These are phyloP conservation scores for Liopterus haemorrhoidalis DNA, from an alignment of 2,888 invertebrate species.

Conservation along the genomic window DNA sequence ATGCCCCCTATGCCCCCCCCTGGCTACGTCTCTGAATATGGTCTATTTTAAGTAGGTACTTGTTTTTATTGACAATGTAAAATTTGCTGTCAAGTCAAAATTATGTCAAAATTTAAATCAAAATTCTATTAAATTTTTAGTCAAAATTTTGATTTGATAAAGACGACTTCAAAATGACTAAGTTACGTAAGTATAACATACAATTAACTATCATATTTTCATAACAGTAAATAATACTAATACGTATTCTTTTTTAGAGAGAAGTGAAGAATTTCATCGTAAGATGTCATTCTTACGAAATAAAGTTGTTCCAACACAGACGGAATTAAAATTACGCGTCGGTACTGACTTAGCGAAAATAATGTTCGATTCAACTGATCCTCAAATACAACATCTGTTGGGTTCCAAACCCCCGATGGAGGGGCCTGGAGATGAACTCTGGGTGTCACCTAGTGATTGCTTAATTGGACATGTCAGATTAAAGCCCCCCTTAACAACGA, in stretches of 20 bases:
- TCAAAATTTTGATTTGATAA: no score
- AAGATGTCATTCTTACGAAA: slow-evolving; percentile 33
- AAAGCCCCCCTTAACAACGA: slow-evolving; percentile 42
- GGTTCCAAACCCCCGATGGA: slow-evolving; percentile 39
- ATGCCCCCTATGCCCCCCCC: no score
- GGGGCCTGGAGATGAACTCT: slow-evolving; percentile 42
- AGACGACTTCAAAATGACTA: no score
- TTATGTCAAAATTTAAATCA: no score
- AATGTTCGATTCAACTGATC: slow-evolving; percentile 39
- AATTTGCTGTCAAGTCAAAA: no score
- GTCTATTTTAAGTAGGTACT: no score
- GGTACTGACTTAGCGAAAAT: slow-evolving; percentile 41
- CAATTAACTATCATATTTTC: no score
- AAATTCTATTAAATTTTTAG: no score
- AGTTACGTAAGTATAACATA: no score
- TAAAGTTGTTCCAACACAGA: slow-evolving; percentile 39
- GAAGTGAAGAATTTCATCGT: slow-evolving; percentile 35
- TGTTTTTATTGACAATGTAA: no score
- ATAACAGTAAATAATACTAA: background rate
- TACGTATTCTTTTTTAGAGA: slow-evolving; percentile 23
- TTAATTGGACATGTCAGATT: slow-evolving; percentile 43
- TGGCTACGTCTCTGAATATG: no score
- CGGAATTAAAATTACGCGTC: slow-evolving; percentile 39
- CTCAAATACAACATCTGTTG: slow-evolving; percentile 36
- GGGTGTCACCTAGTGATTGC: slow-evolving; percentile 46